A percentile compares a stretch with the other conserved stretches of the same genome.
These are phyloP conservation scores for Acrocyrtus sp. DNA, from an alignment of 2,888 invertebrate genomes.

Conservation along the genomic window DNA sequence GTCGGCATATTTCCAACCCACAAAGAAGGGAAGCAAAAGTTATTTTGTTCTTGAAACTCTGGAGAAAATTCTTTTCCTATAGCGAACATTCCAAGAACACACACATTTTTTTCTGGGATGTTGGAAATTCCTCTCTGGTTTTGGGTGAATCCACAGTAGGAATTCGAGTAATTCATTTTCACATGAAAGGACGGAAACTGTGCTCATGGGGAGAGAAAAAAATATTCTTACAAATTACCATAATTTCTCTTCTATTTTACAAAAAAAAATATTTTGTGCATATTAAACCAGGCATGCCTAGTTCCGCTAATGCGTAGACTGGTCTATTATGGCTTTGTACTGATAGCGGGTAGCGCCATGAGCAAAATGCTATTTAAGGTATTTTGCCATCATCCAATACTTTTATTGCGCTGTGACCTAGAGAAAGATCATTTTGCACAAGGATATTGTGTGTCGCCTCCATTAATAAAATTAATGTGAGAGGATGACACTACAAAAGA, in stretches of 20 bases:
- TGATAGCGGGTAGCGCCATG: too few relatives aligned
- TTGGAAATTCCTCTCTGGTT: slow-evolving; percentile 11
- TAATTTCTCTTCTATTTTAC: slow-evolving; percentile 3
- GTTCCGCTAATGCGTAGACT: too few relatives aligned
- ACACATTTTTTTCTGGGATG: slow-evolving; percentile 5
- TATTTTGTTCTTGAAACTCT: slow-evolving; percentile 42
- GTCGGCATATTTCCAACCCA: too few relatives aligned
- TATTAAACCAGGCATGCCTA: too few relatives aligned
- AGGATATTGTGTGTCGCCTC: not conserved
- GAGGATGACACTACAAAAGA: not conserved
- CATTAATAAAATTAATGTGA: slow-evolving; percentile 10
- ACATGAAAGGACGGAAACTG: slow-evolving; percentile 31
- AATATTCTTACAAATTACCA: slow-evolving; percentile 29
- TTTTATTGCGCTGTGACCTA: not conserved
- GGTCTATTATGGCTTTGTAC: too few relatives aligned
- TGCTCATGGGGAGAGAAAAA: not conserved
- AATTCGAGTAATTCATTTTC: slow-evolving; percentile 42
- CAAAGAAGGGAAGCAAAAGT: slow-evolving; percentile 32
- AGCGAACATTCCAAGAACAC: slow-evolving; percentile 34
- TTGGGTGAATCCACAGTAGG: slow-evolving; percentile 47
- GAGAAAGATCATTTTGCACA: not conserved
- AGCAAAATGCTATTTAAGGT: not conserved
- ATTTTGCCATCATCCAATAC: not conserved
- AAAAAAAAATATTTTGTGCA: too few relatives aligned
- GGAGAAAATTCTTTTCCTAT: slow-evolving; percentile 24